Base-by-base conservation (phyloP, 2,888 invertebrate species). In the Cremastinae sp. region DNA sequence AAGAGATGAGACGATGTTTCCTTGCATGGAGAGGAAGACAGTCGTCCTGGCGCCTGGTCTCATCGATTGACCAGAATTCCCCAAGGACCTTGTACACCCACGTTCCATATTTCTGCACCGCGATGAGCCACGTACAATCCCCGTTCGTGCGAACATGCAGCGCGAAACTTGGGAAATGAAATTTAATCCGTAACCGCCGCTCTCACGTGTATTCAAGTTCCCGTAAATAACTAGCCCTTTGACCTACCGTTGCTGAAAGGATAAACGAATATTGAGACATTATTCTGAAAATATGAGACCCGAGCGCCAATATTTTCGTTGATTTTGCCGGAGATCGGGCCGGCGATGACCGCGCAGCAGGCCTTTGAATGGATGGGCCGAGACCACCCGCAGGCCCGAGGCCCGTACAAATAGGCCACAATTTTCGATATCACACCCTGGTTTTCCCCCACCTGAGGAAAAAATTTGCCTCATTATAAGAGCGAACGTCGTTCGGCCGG, bases 41-140 rank as follows among this genome's bases (percentile, higher is more conserved):
- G 80, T 66, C 81, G 59, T 78, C 73, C 54, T 54, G 83, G 81
- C 83, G 80, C 78, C 82, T 47, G 51, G 53, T 69, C 62, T 54
- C 78, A 83, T 83, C 79, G 83, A 82, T 83, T 81, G 69, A 59
- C 71, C 54, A 64, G 58, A 56, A 72, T 79, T 58, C 49, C 28
- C 62, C 65, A 75, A 73, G 65, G 68, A 74, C 62, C 10, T 20
- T 10, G n/a, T 16, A 66, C 56, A 34, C 70, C 45, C 53, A 38
- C 75, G 45, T 41, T 28, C 28, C 5, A 45, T 28, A 47, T 18
- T 45, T 49, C 58, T 43, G 16, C 59, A 59, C 9, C 54, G n/a
- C n/a, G n/a, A n/a, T n/a, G 20, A 61, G 56, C 36, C 47, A 12
- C 45, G 51, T 53, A 36, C 22, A 7, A 20, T 62, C 34, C 38